These are phyloP conservation scores for Podarcis siculus DNA, from an alignment of 2,797 vertebrate genomes.

Conservation along the genomic window DNA sequence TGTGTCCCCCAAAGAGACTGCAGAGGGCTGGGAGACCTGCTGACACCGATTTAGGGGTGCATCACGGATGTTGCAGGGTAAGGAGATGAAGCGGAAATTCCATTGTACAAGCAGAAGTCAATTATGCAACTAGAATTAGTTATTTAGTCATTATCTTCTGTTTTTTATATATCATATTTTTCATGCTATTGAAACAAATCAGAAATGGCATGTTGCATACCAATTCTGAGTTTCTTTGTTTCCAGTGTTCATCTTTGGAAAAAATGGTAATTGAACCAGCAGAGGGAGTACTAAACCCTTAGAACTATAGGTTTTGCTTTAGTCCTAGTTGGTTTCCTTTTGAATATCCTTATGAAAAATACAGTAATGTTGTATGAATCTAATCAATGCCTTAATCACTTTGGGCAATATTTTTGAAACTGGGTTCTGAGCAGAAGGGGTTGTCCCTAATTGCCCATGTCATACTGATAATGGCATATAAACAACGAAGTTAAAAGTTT, in stretches of 20 bases:
- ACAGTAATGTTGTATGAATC: neutral
- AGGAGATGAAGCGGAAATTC: too few relatives aligned
- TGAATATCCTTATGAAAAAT: neutral
- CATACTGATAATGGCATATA: neutral
- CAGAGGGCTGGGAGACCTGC: too few relatives aligned
- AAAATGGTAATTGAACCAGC: neutral
- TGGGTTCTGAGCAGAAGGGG: neutral
- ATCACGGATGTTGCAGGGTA: too few relatives aligned
- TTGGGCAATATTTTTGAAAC: neutral
- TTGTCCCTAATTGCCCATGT: neutral
- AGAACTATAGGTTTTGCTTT: neutral
- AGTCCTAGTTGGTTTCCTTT: neutral
- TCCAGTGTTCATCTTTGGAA: neutral
- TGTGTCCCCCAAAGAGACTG: too few relatives aligned
- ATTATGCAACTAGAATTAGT: too few relatives aligned
- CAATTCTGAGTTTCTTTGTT: neutral
- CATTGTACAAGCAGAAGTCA: too few relatives aligned
- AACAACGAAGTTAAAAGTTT: neutral
- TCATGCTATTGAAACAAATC: neutral
- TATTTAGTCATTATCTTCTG: neutral
- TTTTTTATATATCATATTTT: neutral
- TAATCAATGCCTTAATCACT: neutral
- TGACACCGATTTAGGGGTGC: too few relatives aligned
- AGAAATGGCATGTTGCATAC: neutral
- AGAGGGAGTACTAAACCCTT: conserved; percentile 9